Evolutionary conservation across 2,888 invertebrate genomes (phyloP).

Genomic region (Thereva nobilitata): DNA sequence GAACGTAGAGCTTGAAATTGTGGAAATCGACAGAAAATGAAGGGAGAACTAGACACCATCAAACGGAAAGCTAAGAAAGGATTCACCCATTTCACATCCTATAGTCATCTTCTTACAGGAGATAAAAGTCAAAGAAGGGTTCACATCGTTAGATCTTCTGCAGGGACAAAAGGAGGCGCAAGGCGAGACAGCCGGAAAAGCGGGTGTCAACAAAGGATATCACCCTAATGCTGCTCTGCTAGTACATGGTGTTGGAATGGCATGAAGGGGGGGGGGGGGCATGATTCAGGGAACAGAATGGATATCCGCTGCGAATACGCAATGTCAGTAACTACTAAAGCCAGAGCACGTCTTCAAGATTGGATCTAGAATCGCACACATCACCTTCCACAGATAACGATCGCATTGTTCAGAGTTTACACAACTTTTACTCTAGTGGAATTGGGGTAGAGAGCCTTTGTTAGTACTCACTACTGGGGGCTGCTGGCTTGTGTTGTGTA

Average conservation of each 20-base stretch:
- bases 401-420: slow-evolving; percentile 34
- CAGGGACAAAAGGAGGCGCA: slow-evolving; percentile 22
- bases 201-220: not conserved
- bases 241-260: no score
- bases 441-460: slow-evolving; percentile 28
- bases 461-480: slow-evolving; percentile 19
- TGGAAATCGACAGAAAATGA: no score
- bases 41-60: not conserved
- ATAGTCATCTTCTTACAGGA: slow-evolving; percentile 8
- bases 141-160: slow-evolving; percentile 18
- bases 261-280: no score
- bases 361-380: slow-evolving; percentile 28
- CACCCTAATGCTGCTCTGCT: no score
- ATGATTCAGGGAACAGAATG: not conserved
- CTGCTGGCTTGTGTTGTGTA: not conserved
- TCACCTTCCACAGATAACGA: slow-evolving; percentile 32
- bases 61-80: slow-evolving; percentile 15
- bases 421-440: slow-evolving; percentile 22
- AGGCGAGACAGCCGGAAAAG: slow-evolving; percentile 23
- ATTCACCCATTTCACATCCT: slow-evolving; percentile 24
- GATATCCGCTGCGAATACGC: slow-evolving; percentile 34
- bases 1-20: no score
- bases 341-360: slow-evolving; percentile 12
- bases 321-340: slow-evolving; percentile 21
- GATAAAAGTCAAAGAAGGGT: slow-evolving; percentile 28